phyloP scores from a whole-genome alignment of 2,797 vertebrate genomes.

The Zenarchopterus dispar region DNA sequence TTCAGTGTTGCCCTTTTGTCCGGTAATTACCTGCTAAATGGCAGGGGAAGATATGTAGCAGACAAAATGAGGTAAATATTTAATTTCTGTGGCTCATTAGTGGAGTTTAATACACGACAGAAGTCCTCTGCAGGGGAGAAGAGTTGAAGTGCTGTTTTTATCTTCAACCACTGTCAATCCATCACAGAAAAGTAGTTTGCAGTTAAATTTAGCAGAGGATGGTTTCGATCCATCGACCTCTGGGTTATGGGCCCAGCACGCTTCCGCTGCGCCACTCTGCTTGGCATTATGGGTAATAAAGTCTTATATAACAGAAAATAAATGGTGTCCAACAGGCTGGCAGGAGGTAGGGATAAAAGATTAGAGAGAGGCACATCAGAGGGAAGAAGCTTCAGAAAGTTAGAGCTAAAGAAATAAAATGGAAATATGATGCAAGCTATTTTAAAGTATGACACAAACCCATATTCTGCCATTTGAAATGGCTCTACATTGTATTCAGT shows the following conservation, averaged over 20 bases:
- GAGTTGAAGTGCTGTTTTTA: background rate
- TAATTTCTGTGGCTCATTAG: slow-evolving; percentile 9
- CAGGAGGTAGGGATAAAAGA: too few relatives aligned
- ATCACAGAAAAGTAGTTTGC: background rate
- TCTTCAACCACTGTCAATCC: too few relatives aligned
- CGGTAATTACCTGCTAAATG: slow-evolving; percentile 46
- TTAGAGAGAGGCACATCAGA: too few relatives aligned
- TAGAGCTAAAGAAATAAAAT: too few relatives aligned
- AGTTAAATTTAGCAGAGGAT: slow-evolving; percentile 68
- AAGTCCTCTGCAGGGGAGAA: background rate
- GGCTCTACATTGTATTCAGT: too few relatives aligned
- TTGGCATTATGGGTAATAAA: background rate
- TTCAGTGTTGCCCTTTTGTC: background rate
- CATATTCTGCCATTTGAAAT: too few relatives aligned
- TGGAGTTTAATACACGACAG: background rate
- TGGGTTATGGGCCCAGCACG: slow-evolving; percentile 88
- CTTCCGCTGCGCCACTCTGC: slow-evolving; percentile 87
- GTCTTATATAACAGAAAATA: too few relatives aligned
- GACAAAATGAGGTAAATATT: slow-evolving; percentile 62
- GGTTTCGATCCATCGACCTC: slow-evolving; percentile 86
- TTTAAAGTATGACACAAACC: too few relatives aligned
- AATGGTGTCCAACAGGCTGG: too few relatives aligned
- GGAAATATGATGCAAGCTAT: too few relatives aligned
- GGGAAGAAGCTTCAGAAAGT: too few relatives aligned
- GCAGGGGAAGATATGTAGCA: slow-evolving; percentile 16